phyloP scores from a whole-genome alignment of 2,888 invertebrate genomes.

The Netelia melanura region DNA sequence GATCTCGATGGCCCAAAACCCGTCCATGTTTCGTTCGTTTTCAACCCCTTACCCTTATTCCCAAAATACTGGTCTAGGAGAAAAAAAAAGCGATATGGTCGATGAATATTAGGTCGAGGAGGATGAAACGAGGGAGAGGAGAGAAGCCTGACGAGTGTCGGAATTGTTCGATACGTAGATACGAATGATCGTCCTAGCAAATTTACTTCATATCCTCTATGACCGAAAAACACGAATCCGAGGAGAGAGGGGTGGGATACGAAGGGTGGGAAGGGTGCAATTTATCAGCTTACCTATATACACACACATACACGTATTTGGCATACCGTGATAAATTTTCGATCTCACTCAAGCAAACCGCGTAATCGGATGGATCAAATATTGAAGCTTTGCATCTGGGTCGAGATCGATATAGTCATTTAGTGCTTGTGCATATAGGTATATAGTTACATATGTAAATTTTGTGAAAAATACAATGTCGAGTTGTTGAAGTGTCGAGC shows the following conservation, averaged over 20 bases:
- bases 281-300: conserved; percentile 12
- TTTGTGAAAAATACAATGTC: neutral
- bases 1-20: conserved; percentile 23
- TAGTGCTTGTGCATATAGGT: neutral
- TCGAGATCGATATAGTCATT: conserved; percentile 8
- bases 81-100: conserved; percentile 10
- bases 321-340: conserved; percentile 72
- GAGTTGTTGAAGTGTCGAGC: neutral
- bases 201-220: conserved; percentile 38
- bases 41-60: neutral
- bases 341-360: conserved; percentile 71
- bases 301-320: conserved; percentile 22
- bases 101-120: conserved; percentile 24
- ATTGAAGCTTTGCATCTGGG: conserved; percentile 71
- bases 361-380: conserved; percentile 77
- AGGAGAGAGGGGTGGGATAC: neutral
- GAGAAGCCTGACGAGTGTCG: neutral
- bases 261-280: conserved; percentile 13
- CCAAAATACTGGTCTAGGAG: neutral
- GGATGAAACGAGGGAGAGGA: conserved; percentile 12
- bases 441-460: neutral
- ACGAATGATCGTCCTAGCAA: conserved; percentile 40
- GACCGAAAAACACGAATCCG: conserved; percentile 15
- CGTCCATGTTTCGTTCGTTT: conserved; percentile 37
- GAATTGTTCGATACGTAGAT: conserved; percentile 32